Base-by-base conservation (phyloP, 2,888 invertebrate species). In the Caenorhabditis sp. region DNA sequence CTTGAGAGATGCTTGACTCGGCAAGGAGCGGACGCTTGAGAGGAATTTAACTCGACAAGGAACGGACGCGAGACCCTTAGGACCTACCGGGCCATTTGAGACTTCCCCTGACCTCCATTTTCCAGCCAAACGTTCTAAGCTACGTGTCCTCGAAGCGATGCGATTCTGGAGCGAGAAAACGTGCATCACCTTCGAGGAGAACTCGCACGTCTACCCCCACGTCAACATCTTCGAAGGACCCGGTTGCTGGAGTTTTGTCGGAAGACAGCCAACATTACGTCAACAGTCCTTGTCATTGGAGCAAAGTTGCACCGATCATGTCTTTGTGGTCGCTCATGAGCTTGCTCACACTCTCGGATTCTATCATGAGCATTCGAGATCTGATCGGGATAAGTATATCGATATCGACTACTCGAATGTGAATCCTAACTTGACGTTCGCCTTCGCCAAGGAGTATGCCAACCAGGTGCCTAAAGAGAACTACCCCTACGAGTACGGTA, bases 311-410 rank as follows among this genome's bases (percentile, higher is more conserved):
- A 71, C 70, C 2, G 73, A 72, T 65, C 70, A 75, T 68, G 75
- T 72, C 25, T 77, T 78, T 14, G 78, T 78, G 0, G 67, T 82
- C 12, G 68, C 77, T 10, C 82, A 82, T 53, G 80, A 82, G 50
- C 53, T 82, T 0, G 80, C 74, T 20, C 82, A 82, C 50, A 70
- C 82, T 10, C 63, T 82, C 0, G 82, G 82, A 10, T 80, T 82
- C 61, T 76, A 63, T 62, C 82, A 82, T 53, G 82, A 76, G 38
- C 82, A 82, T 25, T 73, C 80, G 17, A 58, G 82, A 27, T 31
- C 23, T n/a, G 82, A 82, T 59, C 53, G 82, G 10, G 82, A 80
- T 59, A 36, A 67, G 10, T 80, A 65, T 52, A 73, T 82, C 38
- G 64, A 64, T 0, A 69, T 82, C 21, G 78, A 77, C 26, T 70